These are phyloP conservation scores for Ictidomys tridecemlineatus DNA, from an alignment of 2,113 vertebrate genomes.

Conservation along the genomic window DNA sequence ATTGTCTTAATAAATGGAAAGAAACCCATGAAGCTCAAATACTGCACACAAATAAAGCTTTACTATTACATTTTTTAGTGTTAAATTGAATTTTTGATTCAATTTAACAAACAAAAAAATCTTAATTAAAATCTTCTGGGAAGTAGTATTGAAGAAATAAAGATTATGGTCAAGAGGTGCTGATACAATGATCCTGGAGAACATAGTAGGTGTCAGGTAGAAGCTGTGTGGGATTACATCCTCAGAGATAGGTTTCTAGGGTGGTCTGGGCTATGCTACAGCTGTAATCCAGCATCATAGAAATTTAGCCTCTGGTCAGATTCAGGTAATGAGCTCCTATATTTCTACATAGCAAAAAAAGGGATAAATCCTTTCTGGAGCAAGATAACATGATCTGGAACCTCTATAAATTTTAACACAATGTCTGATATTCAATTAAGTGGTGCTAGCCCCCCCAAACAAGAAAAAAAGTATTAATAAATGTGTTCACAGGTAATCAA, in stretches of 20 bases:
- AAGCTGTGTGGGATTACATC: accelerated
- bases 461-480: neutral
- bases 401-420: neutral
- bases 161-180: neutral
- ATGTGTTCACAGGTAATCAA: neutral
- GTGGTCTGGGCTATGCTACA: neutral
- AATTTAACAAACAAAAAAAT: neutral
- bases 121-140: neutral
- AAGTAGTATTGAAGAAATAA: neutral
- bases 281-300: neutral
- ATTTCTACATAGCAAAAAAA: neutral
- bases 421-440: neutral
- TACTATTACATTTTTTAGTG: neutral
- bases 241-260: neutral
- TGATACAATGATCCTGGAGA: neutral
- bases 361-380: neutral
- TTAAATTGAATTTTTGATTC: slow-evolving; percentile 1
- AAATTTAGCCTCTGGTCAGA: neutral
- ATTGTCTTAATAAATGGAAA: neutral
- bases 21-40: neutral
- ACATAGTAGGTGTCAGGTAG: neutral
- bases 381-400: neutral
- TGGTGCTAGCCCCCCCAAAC: neutral
- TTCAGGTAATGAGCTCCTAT: neutral
- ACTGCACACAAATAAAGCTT: neutral